Base-by-base conservation (phyloP, 2,797 vertebrate genomes). In the Phyllotis vaccarum region DNA sequence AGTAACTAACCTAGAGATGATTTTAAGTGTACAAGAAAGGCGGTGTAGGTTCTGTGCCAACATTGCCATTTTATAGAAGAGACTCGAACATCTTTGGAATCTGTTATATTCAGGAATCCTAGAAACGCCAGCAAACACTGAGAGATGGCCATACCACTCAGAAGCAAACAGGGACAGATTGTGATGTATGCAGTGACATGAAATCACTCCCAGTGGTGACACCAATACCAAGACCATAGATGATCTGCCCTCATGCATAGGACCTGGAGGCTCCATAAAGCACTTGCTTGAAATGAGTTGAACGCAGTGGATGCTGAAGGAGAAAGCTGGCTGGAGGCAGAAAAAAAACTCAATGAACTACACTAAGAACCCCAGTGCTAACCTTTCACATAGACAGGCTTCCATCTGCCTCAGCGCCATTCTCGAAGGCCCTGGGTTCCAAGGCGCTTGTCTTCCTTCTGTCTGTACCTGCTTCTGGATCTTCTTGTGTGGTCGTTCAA, bases 131-230 rank as follows among this genome's bases (percentile, higher is more conserved):
- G 37, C 13, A 29, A 49, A 83, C 21, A 21, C 19, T 1, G 27
- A 49, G 29, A 34, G 60, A 43, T 29, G 37, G 1, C 31, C 62
- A 12, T 14, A 31, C 0, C 0, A 3, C 13, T 13, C 40, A 46
- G 68, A 27, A 19, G 3, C 3, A 34, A 3, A 70, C 3, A 62
- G 52, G 40, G 22, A 43, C 9, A 9, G n/a, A 37, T 0, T 27
- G 0, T 17, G 24, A 31, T 12, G 10, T 0, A 11, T 14, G 5
- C 7, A 54, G 43, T 13, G 29, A 43, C 2, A 1, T 0, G 5
- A 31, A 2, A 9, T 11, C 5, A 40, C 27, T 58, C 68, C 60
- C 83, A 46, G 46, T 7, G 22, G 13, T 2, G 11, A 31, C 2
- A 3, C 31, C 29, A 19, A 46, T 34, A 7, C 31, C 31, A 3